Evolutionary conservation across 2,797 vertebrate genomes (phyloP), one percentile per base, ranked within the genome.

Genomic region (Dryobates pubescens): DNA sequence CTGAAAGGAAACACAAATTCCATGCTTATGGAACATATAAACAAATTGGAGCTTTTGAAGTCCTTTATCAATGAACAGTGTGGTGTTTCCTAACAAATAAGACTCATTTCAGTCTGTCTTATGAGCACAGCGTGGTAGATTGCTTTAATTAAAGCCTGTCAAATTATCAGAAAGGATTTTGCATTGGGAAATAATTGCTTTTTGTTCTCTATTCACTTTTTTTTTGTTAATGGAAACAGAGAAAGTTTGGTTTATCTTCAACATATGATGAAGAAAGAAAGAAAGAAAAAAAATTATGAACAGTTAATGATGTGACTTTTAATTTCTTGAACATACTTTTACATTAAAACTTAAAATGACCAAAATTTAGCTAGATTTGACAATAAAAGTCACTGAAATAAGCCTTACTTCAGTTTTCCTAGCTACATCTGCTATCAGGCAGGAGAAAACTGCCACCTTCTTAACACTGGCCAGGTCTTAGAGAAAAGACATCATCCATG

Each of bases 161-260:
- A 97, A 98, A 98, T 98, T 97, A 98, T 97, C 97, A 97, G 98
- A 98, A 98, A 98, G 97, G 97, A 98, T 98, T 98, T 98, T 96
- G 98, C 97, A 97, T 92, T 97, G 91, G 81, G 91, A 98, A 98
- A 98, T 98, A 98, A 98, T 96, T 97, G 96, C 91, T 95, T 97
- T 97, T 96, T 96, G 85, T 96, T 96, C 93, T 96, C 88, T 51
- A 62, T 82, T 96, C 88, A 88, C 70, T 94, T 97, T 96, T 51
- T 51, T 23, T 5, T 97, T 97, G 65, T 91, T 96, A 97, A 97
- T 96, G 72, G 94, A 95, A 97, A 93, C 23, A 90, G 79, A 95
- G 54, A 76, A 87, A 71, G 30, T 32, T 54, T 32, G 3, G 73
- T 94, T 79, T 76, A 58, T 80, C 64, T 87, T 59, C 88, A 81